Evolutionary conservation across 2,888 invertebrate species (phyloP).

Genomic region (Sericinus montela): DNA sequence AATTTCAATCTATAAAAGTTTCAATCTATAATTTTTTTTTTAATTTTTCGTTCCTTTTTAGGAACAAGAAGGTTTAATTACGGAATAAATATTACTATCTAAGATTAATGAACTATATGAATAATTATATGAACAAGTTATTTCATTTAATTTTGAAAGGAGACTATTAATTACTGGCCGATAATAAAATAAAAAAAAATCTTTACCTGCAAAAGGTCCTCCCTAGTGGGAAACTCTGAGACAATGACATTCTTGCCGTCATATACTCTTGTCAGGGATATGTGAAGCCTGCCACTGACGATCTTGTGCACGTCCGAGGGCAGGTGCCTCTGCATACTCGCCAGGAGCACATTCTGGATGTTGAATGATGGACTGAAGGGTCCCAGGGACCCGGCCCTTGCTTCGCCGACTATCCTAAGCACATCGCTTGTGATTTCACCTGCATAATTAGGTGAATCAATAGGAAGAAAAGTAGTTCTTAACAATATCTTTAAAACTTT

Average conservation of each 20-base stretch:
- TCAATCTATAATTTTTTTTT: too few relatives aligned
- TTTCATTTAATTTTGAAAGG: too few relatives aligned
- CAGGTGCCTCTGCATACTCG: slow-evolving; percentile 90
- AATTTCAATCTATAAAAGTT: too few relatives aligned
- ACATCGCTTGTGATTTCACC: slow-evolving; percentile 96
- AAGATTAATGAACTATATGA: too few relatives aligned
- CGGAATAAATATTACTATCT: too few relatives aligned
- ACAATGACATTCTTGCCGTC: slow-evolving; percentile 98
- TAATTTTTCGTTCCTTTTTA: too few relatives aligned
- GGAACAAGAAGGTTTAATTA: too few relatives aligned
- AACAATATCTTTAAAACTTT: too few relatives aligned
- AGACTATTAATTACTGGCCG: too few relatives aligned
- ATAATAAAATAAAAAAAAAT: background rate
- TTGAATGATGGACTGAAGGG: slow-evolving; percentile 98
- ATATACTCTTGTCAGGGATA: slow-evolving; percentile 95
- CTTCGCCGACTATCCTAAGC: slow-evolving; percentile 92
- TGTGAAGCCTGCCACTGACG: slow-evolving; percentile 94
- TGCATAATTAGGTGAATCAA: slow-evolving; percentile 43
- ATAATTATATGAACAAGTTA: too few relatives aligned
- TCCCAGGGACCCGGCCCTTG: slow-evolving; percentile 92
- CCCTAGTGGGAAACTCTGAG: slow-evolving; percentile 92
- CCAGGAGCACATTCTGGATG: slow-evolving; percentile 91
- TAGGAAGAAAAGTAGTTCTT: background rate
- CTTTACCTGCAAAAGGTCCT: slow-evolving; percentile 90
- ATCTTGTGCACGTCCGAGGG: slow-evolving; percentile 94